These are phyloP conservation scores for Danaus plexippus DNA, from an alignment of 1,140 invertebrate species.

Conservation along the genomic window DNA sequence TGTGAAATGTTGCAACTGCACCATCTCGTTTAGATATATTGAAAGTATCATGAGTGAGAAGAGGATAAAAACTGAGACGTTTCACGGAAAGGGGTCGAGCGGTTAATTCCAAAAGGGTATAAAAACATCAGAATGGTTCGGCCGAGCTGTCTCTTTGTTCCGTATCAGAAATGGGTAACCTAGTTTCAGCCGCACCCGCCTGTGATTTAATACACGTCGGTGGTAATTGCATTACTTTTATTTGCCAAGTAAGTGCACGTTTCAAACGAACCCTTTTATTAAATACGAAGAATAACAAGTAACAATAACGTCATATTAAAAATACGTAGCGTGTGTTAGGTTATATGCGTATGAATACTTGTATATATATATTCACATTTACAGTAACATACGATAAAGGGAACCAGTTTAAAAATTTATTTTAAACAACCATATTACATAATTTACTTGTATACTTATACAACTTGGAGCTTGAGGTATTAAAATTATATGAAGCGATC, in stretches of 20 bases:
- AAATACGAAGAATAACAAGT: too few species aligned
- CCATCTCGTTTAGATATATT: conserved; percentile 9
- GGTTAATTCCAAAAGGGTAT: conserved; percentile 36
- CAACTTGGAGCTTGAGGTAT: too few species aligned
- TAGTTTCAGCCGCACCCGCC: conserved; percentile 53
- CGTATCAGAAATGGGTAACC: conserved; percentile 57
- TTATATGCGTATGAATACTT: too few species aligned
- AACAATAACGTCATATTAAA: too few species aligned
- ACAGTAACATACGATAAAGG: too few species aligned
- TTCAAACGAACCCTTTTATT: too few species aligned
- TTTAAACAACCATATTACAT: too few species aligned
- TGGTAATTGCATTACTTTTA: conserved; percentile 50
- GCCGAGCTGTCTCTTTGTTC: conserved; percentile 34
- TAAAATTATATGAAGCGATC: conserved; percentile 21
- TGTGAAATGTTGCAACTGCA: conserved; percentile 8
- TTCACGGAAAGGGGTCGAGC: conserved; percentile 30
- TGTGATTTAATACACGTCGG: conserved; percentile 40
- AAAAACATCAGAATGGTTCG: conserved; percentile 25
- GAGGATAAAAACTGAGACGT: conserved; percentile 12
- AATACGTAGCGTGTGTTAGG: too few species aligned
- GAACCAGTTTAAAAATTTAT: too few species aligned
- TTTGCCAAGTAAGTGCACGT: not conserved
- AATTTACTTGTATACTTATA: too few species aligned
- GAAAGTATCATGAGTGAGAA: conserved; percentile 2
- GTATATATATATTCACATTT: too few species aligned